Evolutionary conservation across 2,113 vertebrate species (phyloP).

Genomic region (Protobothrops mucrosquamatus): DNA sequence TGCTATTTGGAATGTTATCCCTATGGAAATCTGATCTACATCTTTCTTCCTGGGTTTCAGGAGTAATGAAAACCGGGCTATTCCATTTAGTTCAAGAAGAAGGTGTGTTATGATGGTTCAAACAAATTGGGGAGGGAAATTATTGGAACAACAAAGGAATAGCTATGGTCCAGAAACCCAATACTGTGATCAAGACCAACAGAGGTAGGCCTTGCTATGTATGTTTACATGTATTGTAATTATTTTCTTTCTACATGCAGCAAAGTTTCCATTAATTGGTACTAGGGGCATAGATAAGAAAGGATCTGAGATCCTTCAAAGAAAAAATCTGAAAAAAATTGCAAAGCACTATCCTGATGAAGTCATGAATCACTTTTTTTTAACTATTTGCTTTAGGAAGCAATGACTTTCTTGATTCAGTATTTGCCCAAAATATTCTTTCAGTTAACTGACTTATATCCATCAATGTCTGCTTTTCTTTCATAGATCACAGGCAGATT

Average conservation of each 20-base stretch:
- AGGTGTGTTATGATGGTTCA: not conserved
- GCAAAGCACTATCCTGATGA: not conserved
- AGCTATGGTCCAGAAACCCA: not conserved
- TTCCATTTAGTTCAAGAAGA: not conserved
- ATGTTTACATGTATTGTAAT: not conserved
- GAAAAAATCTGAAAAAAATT: constrained; percentile 28
- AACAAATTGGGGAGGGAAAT: not conserved
- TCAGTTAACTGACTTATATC: not conserved
- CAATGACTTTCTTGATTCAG: not conserved
- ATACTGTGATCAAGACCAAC: not conserved
- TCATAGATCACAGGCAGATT: constrained; percentile 22
- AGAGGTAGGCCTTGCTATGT: not conserved
- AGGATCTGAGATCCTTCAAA: constrained; percentile 4
- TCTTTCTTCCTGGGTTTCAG: not conserved
- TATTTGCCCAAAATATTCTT: constrained; percentile 14
- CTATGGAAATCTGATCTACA: not conserved
- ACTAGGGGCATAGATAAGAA: not conserved
- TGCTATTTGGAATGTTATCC: not conserved
- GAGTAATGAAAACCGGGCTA: not conserved
- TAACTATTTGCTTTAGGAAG: not conserved
- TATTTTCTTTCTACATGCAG: not conserved
- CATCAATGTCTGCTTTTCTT: not conserved
- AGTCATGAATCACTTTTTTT: not conserved
- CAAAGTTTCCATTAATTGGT: not conserved
- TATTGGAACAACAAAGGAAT: not conserved